phyloP scores from a whole-genome alignment of 1,140 invertebrate genomes.

The Bombus ignitus region DNA sequence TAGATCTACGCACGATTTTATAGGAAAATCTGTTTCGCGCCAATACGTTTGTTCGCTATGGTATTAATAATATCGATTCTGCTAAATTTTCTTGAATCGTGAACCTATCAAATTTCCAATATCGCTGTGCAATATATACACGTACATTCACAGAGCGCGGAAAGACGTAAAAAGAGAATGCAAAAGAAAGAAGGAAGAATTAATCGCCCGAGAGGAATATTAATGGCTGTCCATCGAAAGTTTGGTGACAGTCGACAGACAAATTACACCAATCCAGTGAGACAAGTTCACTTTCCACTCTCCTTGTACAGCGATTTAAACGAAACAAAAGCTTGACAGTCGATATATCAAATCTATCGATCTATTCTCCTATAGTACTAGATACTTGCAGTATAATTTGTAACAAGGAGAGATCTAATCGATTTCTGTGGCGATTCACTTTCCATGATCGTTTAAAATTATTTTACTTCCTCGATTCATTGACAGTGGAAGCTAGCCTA shows the following conservation, averaged over 20 bases:
- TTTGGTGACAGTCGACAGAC: not conserved
- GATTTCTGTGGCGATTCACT: not conserved
- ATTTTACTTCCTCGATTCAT: not conserved
- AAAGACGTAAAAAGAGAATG: not conserved
- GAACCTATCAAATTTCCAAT: not conserved
- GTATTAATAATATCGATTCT: no score
- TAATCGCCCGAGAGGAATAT: slow-evolving; percentile 2
- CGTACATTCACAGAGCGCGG: not conserved
- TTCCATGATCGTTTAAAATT: not conserved
- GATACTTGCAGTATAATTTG: not conserved
- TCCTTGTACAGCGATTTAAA: not conserved
- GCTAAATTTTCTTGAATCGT: not conserved
- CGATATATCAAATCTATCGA: not conserved
- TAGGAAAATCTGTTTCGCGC: no score
- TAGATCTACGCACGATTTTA: no score
- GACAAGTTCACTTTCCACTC: slow-evolving; percentile 16
- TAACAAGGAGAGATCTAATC: slow-evolving; percentile 1
- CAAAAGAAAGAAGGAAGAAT: not conserved
- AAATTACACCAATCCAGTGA: not conserved
- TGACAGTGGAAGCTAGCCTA: not conserved
- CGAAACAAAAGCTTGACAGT: not conserved
- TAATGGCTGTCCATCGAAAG: not conserved
- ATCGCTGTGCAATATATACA: no score
- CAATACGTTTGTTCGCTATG: no score
- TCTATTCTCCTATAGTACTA: not conserved